Percentiles rank a stretch among this genome's conserved stretches.
phyloP scores from a whole-genome alignment of 2,113 vertebrate genomes.

The Myodes glareolus region DNA sequence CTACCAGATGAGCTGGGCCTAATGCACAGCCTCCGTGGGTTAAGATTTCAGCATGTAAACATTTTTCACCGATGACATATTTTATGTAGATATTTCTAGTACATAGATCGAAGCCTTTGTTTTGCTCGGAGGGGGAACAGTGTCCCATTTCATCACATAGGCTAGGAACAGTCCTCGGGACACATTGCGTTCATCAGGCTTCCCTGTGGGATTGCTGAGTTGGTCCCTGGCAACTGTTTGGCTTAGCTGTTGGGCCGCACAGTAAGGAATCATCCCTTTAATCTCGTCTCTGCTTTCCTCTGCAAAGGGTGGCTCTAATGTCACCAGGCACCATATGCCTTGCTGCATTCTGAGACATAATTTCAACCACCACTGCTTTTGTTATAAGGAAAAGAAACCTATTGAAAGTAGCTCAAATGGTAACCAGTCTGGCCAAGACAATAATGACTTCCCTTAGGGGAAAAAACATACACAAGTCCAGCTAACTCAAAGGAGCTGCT shows the following conservation, averaged over 20 bases:
- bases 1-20: slow-evolving; percentile 52
- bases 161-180: not conserved
- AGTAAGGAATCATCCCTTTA: not conserved
- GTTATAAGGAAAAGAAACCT: not conserved
- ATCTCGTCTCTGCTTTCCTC: not conserved
- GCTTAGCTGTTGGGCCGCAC: not conserved
- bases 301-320: not conserved
- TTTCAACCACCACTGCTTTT: slow-evolving; percentile 6
- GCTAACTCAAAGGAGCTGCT: not conserved
- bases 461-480: not conserved
- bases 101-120: not conserved
- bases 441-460: not conserved
- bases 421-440: not conserved
- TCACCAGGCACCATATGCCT: not conserved
- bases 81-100: slow-evolving; percentile 33
- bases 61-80: slow-evolving; percentile 44
- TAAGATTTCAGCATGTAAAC: slow-evolving; percentile 41
- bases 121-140: not conserved
- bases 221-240: not conserved
- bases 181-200: not conserved
- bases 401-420: not conserved
- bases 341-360: not conserved
- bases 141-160: not conserved
- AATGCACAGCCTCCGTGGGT: slow-evolving; percentile 8
- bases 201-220: not conserved